Evolutionary conservation across 2,797 vertebrate genomes (phyloP).

Genomic region (Neoniphon sammara): DNA sequence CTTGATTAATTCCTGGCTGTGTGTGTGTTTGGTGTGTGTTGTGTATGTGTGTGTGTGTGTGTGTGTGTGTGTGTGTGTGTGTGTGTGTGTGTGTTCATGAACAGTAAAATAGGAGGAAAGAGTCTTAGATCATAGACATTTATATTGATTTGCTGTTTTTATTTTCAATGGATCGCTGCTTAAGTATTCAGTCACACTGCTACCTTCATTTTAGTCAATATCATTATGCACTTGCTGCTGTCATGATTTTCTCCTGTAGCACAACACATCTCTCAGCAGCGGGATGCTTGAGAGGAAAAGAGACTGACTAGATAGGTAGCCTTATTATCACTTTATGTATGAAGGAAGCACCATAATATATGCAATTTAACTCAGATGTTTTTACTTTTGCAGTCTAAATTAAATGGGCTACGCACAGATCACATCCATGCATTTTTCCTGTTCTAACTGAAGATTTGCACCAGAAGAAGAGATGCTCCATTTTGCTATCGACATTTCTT

Average conservation of each 20-base stretch:
- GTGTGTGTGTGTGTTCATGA: conserved; percentile 21
- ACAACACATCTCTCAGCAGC: not conserved
- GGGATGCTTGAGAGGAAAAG: not conserved
- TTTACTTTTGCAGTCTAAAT: not conserved
- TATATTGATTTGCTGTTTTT: conserved; percentile 56
- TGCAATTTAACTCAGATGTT: not conserved
- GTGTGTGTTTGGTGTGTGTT: conserved; percentile 14
- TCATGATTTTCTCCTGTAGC: conserved; percentile 20
- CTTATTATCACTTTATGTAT: not conserved
- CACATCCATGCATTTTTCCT: not conserved
- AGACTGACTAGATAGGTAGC: not conserved
- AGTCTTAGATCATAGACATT: conserved; percentile 48
- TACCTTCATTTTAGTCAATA: conserved; percentile 30
- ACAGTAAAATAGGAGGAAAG: conserved; percentile 22
- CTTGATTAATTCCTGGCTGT: conserved; percentile 50
- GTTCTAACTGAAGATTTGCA: not conserved
- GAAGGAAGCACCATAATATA: not conserved
- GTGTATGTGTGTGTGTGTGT: conserved; percentile 14
- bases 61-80: conserved; percentile 26
- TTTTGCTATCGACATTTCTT: not conserved
- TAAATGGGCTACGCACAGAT: not conserved
- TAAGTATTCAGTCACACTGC: conserved; percentile 42
- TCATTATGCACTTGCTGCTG: conserved; percentile 27
- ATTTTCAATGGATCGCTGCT: conserved; percentile 30
- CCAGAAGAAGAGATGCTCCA: too few species aligned